Percentiles rank a stretch among this genome's conserved stretches.
Evolutionary conservation across 2,113 vertebrate genomes (phyloP).

Genomic region (Mormyrus iriodes): DNA sequence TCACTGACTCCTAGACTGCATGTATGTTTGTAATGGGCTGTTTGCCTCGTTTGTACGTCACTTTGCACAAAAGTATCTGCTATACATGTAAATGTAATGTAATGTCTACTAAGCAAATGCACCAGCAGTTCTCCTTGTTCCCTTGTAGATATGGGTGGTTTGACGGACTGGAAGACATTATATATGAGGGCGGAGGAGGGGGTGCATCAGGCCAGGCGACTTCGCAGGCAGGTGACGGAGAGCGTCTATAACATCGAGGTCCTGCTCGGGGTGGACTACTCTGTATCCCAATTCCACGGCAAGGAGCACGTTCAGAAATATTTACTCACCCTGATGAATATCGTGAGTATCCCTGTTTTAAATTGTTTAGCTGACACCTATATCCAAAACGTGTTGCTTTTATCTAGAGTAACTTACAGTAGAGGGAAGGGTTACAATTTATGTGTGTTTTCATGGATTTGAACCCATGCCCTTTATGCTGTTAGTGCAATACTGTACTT

Average conservation of each 20-base stretch:
- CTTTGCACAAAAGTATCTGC: neutral
- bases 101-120: neutral
- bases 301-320: slow-evolving; percentile 91
- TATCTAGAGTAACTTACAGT: neutral
- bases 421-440: neutral
- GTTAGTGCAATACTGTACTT: neutral
- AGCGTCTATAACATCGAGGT: slow-evolving; percentile 82
- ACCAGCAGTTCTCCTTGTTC: neutral
- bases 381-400: neutral
- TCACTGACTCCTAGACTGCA: neutral
- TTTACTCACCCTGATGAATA: slow-evolving; percentile 92
- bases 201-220: slow-evolving; percentile 13
- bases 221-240: slow-evolving; percentile 55
- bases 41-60: neutral
- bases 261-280: slow-evolving; percentile 86
- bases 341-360: slow-evolving; percentile 67
- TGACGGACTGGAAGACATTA: slow-evolving; percentile 30
- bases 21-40: neutral
- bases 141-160: slow-evolving; percentile 35
- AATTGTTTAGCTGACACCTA: neutral
- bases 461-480: neutral
- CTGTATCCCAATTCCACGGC: slow-evolving; percentile 87
- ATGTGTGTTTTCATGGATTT: neutral
- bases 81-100: neutral
- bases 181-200: slow-evolving; percentile 26